A percentile compares a stretch with the other conserved stretches of the same genome.
phyloP scores from a whole-genome alignment of 2,797 vertebrate genomes.

The Monodelphis domestica region DNA sequence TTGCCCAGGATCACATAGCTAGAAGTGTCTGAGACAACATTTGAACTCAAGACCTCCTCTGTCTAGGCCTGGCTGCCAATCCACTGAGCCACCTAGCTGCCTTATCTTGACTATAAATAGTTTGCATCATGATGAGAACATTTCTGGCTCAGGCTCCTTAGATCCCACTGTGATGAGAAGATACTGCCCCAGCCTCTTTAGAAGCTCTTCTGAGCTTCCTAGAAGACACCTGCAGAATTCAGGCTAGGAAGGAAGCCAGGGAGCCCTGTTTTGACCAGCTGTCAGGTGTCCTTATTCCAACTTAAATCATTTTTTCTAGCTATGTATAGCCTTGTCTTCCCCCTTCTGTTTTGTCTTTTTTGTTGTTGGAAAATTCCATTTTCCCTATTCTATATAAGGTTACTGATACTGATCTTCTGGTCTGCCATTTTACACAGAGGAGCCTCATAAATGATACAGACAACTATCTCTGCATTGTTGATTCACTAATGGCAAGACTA shows the following conservation, averaged over 20 bases:
- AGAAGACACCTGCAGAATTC: not conserved
- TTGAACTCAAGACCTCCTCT: too few relatives aligned
- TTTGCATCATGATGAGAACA: not conserved
- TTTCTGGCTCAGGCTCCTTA: not conserved
- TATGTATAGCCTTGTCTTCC: not conserved
- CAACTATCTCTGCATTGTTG: not conserved
- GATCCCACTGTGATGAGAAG: not conserved
- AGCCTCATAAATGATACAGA: not conserved
- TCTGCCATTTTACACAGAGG: not conserved
- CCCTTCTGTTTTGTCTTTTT: not conserved
- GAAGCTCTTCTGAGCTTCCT: not conserved
- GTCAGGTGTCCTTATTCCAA: not conserved
- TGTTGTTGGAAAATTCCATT: not conserved
- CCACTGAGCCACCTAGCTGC: too few relatives aligned
- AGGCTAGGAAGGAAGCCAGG: not conserved
- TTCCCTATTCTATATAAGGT: not conserved
- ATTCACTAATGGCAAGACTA: not conserved
- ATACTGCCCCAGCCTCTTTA: not conserved
- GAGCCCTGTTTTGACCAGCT: not conserved
- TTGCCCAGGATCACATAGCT: too few relatives aligned
- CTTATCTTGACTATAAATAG: not conserved
- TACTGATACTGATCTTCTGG: not conserved
- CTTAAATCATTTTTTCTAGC: not conserved
- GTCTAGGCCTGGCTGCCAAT: too few relatives aligned
- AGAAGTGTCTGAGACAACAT: too few relatives aligned